A percentile compares a stretch with the other conserved stretches of the same genome.
Evolutionary conservation across 2,797 vertebrate genomes (phyloP).

Genomic region (Paratrypauchen microcephalus): DNA sequence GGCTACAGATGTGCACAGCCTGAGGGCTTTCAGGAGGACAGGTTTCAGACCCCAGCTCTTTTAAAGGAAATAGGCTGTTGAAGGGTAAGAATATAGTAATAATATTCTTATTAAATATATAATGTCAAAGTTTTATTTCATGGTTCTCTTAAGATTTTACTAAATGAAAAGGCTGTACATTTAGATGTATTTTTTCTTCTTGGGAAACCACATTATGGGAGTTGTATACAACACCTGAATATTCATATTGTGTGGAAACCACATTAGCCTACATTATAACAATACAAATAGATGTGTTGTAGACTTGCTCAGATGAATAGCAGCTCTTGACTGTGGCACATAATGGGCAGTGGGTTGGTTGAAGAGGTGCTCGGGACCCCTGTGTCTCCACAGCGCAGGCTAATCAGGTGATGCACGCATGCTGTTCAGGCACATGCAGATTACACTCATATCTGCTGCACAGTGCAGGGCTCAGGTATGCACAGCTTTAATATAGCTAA

Average conservation of each 20-base stretch:
- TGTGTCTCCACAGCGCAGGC: not conserved
- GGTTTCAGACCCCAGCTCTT: not conserved
- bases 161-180: not conserved
- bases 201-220: too few relatives aligned
- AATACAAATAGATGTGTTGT: not conserved
- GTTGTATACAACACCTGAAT: too few relatives aligned
- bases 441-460: constrained; percentile 48
- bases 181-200: not conserved
- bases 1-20: not conserved
- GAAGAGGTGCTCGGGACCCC: constrained; percentile 10
- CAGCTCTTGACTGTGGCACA: constrained; percentile 1
- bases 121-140: not conserved
- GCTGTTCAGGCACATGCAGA: constrained; percentile 54
- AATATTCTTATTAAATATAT: not conserved
- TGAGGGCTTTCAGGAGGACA: not conserved
- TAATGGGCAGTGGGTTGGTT: constrained; percentile 19
- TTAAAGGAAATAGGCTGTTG: not conserved
- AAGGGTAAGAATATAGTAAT: not conserved
- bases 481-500: constrained; percentile 68
- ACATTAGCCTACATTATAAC: not conserved
- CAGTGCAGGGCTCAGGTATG: constrained; percentile 60
- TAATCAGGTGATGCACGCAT: constrained; percentile 50
- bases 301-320: not conserved
- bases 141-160: not conserved
- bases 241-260: not conserved